These are phyloP conservation scores for Myotis brandtii DNA, from an alignment of 2,113 vertebrate genomes.

Conservation along the genomic window DNA sequence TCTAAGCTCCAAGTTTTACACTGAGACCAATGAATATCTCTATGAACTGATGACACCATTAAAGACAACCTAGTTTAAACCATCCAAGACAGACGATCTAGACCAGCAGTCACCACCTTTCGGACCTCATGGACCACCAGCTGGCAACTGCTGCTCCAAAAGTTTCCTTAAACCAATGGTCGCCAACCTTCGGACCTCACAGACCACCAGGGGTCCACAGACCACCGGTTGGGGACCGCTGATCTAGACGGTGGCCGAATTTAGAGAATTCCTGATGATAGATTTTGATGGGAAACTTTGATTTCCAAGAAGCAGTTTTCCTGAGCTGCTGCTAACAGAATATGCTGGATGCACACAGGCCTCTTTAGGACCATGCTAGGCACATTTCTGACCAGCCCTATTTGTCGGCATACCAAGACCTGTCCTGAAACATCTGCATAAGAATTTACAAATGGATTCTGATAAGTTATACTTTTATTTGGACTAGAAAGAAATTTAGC, in stretches of 20 bases:
- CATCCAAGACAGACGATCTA: background rate
- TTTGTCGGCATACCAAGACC: background rate
- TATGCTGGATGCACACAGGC: background rate
- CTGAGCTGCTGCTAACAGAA: background rate
- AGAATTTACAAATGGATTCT: conserved; percentile 26
- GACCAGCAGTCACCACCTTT: too few species aligned
- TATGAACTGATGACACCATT: background rate
- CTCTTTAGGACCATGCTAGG: background rate
- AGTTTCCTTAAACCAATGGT: too few species aligned
- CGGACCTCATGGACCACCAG: too few species aligned
- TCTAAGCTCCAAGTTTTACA: background rate
- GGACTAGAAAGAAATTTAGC: background rate
- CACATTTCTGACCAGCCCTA: background rate
- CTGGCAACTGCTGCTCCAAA: too few species aligned
- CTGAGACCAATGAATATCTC: background rate
- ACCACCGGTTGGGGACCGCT: too few species aligned
- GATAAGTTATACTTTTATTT: background rate
- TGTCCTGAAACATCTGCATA: background rate
- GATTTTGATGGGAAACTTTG: background rate
- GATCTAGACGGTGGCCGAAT: background rate
- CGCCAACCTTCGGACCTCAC: too few species aligned
- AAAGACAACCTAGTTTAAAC: background rate
- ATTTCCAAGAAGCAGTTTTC: background rate
- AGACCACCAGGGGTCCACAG: too few species aligned
- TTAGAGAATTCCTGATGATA: background rate